Conservation (phyloP, 2,888 invertebrate species). For the Cheilosia vulpina region DNA sequence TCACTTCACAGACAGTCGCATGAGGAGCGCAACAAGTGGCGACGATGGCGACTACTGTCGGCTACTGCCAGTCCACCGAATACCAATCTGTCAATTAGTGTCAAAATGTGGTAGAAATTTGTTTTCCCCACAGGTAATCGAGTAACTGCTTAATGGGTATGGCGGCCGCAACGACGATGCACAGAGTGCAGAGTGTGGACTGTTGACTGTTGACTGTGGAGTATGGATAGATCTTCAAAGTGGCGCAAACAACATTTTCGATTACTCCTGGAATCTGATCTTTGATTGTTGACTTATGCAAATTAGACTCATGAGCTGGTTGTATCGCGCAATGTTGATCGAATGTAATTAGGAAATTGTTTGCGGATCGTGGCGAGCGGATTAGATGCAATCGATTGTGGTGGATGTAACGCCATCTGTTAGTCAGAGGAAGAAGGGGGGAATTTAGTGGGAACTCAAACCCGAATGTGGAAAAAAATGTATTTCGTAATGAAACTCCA, state of each 20-base stretch:
- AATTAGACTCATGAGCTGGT: conserved; percentile 59
- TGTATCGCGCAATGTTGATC: conserved; percentile 66
- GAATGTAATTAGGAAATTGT: conserved; percentile 53
- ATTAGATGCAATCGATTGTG: conserved; percentile 4
- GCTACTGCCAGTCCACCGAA: conserved; percentile 59
- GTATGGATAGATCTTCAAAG: conserved; percentile 49
- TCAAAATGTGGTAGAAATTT: conserved; percentile 73
- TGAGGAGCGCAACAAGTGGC: conserved; percentile 1
- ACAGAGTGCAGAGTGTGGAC: neutral
- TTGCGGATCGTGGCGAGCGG: conserved; percentile 6
- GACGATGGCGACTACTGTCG: conserved; percentile 63
- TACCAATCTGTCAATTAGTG: conserved; percentile 75
- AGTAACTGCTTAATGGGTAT: conserved; percentile 53
- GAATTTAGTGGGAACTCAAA: neutral
- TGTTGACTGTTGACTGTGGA: neutral
- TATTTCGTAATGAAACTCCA: too few relatives aligned
- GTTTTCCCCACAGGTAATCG: conserved; percentile 71
- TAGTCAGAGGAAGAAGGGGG: neutral
- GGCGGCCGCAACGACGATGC: conserved; percentile 13
- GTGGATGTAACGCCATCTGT: neutral
- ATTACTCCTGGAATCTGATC: conserved; percentile 71
- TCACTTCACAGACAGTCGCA: conserved; percentile 10
- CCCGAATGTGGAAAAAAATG: neutral
- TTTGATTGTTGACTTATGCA: conserved; percentile 70
- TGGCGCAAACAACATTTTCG: conserved; percentile 71